Evolutionary conservation across 2,113 vertebrate genomes (phyloP).

Genomic region (Syngnathus floridae): DNA sequence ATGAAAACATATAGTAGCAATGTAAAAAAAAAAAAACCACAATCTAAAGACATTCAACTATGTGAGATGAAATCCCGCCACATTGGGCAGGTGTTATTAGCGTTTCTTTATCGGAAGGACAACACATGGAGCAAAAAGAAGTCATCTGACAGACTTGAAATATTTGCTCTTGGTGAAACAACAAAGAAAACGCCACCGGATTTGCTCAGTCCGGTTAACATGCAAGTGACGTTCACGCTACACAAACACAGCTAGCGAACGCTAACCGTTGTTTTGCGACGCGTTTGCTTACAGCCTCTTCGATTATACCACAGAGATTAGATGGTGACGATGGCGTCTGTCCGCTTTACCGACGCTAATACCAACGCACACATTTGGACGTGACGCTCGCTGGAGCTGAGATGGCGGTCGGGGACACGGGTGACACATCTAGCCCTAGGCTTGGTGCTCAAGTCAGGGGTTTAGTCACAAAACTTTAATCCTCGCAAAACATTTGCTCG

Average conservation of each 20-base stretch:
- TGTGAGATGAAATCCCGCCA: no score
- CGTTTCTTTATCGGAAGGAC: no score
- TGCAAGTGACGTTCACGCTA: background rate
- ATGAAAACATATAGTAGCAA: no score
- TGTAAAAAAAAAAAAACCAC: no score
- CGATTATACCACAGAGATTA: background rate
- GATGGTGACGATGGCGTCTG: background rate
- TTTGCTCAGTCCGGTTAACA: background rate
- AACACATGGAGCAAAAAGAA: no score
- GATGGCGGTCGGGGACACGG: constrained; percentile 1
- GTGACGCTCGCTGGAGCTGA: constrained; percentile 21
- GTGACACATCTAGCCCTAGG: background rate
- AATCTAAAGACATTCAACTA: no score
- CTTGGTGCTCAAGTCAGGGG: constrained; percentile 39
- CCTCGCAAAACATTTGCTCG: constrained; percentile 45
- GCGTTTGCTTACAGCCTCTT: background rate
- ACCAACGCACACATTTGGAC: constrained; percentile 7
- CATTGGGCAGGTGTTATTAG: no score
- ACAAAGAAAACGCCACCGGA: background rate
- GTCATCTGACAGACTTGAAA: background rate
- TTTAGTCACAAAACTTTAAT: constrained; percentile 47
- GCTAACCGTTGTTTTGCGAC: background rate
- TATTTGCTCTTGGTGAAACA: background rate
- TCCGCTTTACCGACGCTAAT: constrained; percentile 24
- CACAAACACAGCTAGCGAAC: background rate